phyloP scores from a whole-genome alignment of 2,113 vertebrate species.

The Heterocephalus glaber region DNA sequence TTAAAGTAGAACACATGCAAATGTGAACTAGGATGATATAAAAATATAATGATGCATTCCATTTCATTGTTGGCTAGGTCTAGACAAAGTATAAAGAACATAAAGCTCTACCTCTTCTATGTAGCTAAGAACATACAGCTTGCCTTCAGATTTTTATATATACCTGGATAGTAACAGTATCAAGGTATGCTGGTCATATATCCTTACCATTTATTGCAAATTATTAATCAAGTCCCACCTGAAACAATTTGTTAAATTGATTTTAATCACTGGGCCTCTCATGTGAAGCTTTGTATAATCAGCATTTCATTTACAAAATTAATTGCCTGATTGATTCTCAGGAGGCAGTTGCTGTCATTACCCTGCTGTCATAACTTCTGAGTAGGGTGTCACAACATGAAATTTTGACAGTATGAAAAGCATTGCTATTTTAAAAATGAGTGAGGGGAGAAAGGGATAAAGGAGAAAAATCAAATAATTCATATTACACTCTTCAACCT shows the following conservation, averaged over 20 bases:
- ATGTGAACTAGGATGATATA: not conserved
- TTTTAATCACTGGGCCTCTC: conserved; percentile 93
- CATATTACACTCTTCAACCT: conserved; percentile 69
- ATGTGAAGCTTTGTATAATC: conserved; percentile 92
- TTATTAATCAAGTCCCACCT: conserved; percentile 93
- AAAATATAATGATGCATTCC: not conserved
- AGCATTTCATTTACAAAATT: conserved; percentile 93
- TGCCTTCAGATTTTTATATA: conserved; percentile 47
- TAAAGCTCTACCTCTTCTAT: not conserved
- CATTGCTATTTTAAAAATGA: conserved; percentile 87
- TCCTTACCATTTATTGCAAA: conserved; percentile 86
- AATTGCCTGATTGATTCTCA: conserved; percentile 93
- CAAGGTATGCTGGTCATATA: conserved; percentile 88
- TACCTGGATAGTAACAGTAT: conserved; percentile 68
- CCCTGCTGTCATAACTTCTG: conserved; percentile 90
- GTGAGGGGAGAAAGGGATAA: conserved; percentile 73
- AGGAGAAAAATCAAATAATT: conserved; percentile 80
- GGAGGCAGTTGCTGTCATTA: conserved; percentile 90
- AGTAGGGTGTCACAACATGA: conserved; percentile 91
- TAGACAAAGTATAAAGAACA: not conserved
- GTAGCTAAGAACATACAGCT: not conserved
- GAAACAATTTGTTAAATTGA: conserved; percentile 93
- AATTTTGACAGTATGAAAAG: conserved; percentile 86
- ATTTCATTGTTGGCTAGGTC: not conserved
- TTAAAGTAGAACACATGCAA: not conserved